These are phyloP conservation scores for Dynastes maya DNA, from an alignment of 2,888 invertebrate genomes.

Conservation along the genomic window DNA sequence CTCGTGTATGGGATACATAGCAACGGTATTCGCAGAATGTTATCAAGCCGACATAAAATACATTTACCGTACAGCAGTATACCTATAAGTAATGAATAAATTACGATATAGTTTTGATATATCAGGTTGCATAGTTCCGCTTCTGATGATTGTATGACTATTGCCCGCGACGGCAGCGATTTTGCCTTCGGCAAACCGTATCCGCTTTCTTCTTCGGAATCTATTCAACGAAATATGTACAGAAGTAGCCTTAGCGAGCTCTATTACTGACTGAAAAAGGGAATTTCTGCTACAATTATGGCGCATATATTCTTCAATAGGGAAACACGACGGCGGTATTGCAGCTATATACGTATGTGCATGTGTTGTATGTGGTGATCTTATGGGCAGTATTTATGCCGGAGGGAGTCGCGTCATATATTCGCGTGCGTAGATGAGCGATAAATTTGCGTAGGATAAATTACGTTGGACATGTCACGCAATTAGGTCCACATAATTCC, in stretches of 20 bases:
- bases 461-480: too few species aligned
- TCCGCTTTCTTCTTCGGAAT: slow-evolving; percentile 8
- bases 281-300: slow-evolving; percentile 6
- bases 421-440: too few species aligned
- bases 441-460: too few species aligned
- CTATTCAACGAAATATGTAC: background rate
- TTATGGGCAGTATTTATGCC: background rate
- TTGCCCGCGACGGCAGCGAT: too few species aligned
- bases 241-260: too few species aligned
- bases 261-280: background rate
- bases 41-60: slow-evolving; percentile 14
- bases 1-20: background rate
- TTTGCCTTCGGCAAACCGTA: background rate
- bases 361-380: too few species aligned
- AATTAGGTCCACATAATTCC: too few species aligned
- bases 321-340: background rate
- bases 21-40: slow-evolving; percentile 18
- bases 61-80: slow-evolving; percentile 9
- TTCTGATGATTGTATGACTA: slow-evolving; percentile 8
- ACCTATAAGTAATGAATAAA: slow-evolving; percentile 11
- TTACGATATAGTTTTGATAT: slow-evolving; percentile 11
- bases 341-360: background rate
- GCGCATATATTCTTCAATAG: background rate
- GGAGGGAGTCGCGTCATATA: too few species aligned
- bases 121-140: slow-evolving; percentile 1